Base-by-base conservation (phyloP, 2,888 invertebrate genomes). In the Galeruca laticollis region DNA sequence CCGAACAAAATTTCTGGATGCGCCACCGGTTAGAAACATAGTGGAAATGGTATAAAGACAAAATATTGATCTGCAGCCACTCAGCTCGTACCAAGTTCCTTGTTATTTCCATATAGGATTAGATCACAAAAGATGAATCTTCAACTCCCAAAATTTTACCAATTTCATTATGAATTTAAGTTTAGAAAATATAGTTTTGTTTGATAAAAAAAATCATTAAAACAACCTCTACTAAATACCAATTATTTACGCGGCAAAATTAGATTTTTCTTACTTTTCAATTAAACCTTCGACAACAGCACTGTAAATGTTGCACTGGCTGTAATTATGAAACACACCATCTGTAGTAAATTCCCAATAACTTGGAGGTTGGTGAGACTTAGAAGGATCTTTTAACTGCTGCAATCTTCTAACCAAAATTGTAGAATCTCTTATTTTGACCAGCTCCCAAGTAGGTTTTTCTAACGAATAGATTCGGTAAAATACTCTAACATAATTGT, bases 301-400 rank as follows among this genome's bases (percentile, higher is more conserved):
- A 2, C 78, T 72, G 73, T 84, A 86, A 33, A 87, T 78, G 49
- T 81, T 79, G 2, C 80, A 76, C 71, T 87, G 87, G 0, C 80
- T 80, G 11, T 76, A 73, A 61, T 86, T 84, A 52, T 80, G 80
- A 74, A 87, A 86, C 18, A 86, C 75, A 11, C 84, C 84, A 73
- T 86, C 84, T 0, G 84, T 82, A 60, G 76, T 65, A 74, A 86
- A 87, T 40, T 81, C 80, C 85, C 86, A 86, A 76, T 82, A 87
- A 40, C 77, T 79, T 0, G 82, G 81, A n/a, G 73, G 63, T 4
- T 67, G 63, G n/a, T 68, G 66, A n/a, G 74, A 68, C 59, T 74
- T 78, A 0, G 75, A 68, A 4, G 75, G 73, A 37, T 73, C 68
- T 3, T 71, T 61, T 59, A 82, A 74, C 73, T 83, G 81, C 78